These are phyloP conservation scores for Mesoclemmys tuberculata DNA, from an alignment of 2,113 vertebrate species.

Conservation along the genomic window DNA sequence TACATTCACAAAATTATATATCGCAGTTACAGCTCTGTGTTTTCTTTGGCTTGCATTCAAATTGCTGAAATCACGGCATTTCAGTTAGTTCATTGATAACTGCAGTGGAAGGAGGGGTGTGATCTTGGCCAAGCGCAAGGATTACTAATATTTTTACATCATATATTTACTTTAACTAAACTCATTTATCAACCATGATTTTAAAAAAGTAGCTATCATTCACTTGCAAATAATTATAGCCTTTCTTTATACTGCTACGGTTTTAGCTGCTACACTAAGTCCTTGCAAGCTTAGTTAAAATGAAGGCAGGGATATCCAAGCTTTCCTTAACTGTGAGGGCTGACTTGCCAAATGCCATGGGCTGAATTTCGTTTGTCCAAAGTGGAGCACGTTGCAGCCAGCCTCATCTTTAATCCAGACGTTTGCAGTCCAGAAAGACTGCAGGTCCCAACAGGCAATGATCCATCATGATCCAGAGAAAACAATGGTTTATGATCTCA, in stretches of 20 bases:
- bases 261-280: conserved; percentile 5
- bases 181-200: conserved; percentile 48
- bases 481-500: not conserved
- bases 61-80: not conserved
- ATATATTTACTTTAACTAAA: conserved; percentile 42
- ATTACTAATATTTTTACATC: conserved; percentile 52
- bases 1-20: not conserved
- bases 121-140: conserved; percentile 37
- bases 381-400: not conserved
- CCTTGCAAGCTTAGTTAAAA: not conserved
- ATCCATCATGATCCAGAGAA: not conserved
- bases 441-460: not conserved
- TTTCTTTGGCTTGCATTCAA: conserved; percentile 31
- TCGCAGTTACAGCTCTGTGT: not conserved
- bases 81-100: conserved; percentile 50
- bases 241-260: not conserved
- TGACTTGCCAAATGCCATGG: not conserved
- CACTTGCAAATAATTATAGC: conserved; percentile 23
- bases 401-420: not conserved
- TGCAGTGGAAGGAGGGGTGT: conserved; percentile 28
- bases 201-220: conserved; percentile 22
- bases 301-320: not conserved
- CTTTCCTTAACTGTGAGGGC: not conserved
- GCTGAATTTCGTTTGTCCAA: not conserved
- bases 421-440: not conserved